These are phyloP conservation scores for Punctoribates punctum DNA, from an alignment of 2,888 invertebrate genomes.

Conservation along the genomic window DNA sequence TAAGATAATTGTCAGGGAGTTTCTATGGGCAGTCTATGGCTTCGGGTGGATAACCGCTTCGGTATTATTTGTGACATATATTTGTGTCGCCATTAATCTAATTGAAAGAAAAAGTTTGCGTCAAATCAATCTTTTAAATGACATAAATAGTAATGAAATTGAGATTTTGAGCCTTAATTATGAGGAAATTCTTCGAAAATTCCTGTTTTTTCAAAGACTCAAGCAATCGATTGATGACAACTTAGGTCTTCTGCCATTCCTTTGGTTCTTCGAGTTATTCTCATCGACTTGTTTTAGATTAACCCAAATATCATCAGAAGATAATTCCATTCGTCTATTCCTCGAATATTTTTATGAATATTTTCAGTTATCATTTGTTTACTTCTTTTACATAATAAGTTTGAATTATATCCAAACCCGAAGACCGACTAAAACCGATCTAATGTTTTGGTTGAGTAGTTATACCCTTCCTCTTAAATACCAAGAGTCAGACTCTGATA, in stretches of 20 bases:
- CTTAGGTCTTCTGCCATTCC: constrained; percentile 33
- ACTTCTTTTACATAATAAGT: not conserved
- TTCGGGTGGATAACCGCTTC: constrained; percentile 31
- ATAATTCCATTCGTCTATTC: not conserved
- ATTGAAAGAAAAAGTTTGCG: not conserved
- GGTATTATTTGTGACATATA: constrained; percentile 3
- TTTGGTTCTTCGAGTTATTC: constrained; percentile 35
- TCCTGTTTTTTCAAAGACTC: not conserved
- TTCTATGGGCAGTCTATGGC: constrained; percentile 36
- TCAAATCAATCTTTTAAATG: not conserved
- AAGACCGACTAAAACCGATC: not conserved
- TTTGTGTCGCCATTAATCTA: not conserved
- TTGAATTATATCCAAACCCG: not conserved
- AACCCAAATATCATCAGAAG: constrained; percentile 26
- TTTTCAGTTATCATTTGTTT: not conserved
- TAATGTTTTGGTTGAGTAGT: not conserved
- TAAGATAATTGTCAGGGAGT: not conserved
- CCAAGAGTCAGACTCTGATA: not conserved
- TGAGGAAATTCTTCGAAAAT: not conserved
- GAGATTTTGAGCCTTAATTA: not conserved
- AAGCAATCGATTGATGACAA: constrained; percentile 19
- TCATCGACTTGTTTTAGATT: constrained; percentile 22
- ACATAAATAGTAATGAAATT: not conserved
- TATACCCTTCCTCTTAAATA: not conserved
- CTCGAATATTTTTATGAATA: constrained; percentile 23